A percentile compares a stretch with the other conserved stretches of the same genome.
Conservation (phyloP, 2,888 invertebrate species). For the Netelia melanura region DNA sequence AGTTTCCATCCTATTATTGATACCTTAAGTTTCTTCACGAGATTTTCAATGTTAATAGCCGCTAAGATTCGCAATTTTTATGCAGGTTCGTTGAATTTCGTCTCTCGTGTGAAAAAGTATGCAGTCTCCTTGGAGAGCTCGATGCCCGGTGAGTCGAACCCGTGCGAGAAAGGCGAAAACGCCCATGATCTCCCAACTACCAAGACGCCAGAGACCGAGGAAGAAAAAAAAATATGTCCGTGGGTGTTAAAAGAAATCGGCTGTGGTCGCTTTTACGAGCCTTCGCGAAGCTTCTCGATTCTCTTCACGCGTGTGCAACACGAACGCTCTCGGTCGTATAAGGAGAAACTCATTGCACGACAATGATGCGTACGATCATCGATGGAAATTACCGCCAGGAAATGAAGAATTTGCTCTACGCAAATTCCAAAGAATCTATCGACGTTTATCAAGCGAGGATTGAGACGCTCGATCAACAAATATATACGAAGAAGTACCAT, state of each 20-base stretch:
- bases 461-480: conserved; percentile 1
- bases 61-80: not conserved
- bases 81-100: not conserved
- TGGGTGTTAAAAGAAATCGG: conserved; percentile 47
- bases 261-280: conserved; percentile 12
- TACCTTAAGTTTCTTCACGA: too few relatives aligned
- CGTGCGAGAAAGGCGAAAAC: conserved; percentile 18
- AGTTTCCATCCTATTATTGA: too few relatives aligned
- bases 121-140: conserved; percentile 41
- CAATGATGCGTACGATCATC: not conserved
- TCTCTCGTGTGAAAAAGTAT: not conserved
- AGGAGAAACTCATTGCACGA: conserved; percentile 45
- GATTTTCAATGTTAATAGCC: too few relatives aligned
- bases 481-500: not conserved
- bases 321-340: conserved; percentile 6
- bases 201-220: not conserved
- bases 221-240: conserved; percentile 11
- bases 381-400: conserved; percentile 1
- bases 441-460: too few relatives aligned
- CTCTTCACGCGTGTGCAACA: not conserved
- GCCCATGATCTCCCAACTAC: conserved; percentile 2
- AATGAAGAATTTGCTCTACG: not conserved
- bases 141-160: conserved; percentile 46
- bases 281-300: not conserved
- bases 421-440: not conserved